A percentile compares a stretch with the other conserved stretches of the same genome.
Conservation (phyloP, 2,113 vertebrate species). For the Lichenostomus cassidix region DNA sequence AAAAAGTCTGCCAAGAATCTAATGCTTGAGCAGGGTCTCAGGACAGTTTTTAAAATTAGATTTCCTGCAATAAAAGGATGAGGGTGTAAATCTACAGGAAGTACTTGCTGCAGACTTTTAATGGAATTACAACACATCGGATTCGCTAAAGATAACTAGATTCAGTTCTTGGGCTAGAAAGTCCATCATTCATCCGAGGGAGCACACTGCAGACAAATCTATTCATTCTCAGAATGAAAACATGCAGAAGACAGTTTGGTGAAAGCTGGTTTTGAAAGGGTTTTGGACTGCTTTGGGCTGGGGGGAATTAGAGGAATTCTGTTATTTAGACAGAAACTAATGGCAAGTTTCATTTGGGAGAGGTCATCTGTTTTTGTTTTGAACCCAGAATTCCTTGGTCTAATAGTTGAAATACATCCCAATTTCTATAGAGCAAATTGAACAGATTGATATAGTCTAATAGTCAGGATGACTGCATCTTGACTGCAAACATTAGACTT, state of each 20-base stretch:
- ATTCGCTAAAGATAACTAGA: background rate
- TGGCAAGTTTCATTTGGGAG: background rate
- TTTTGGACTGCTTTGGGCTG: background rate
- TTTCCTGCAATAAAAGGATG: background rate
- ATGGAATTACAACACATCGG: background rate
- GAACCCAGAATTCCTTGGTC: background rate
- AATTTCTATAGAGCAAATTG: background rate
- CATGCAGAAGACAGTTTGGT: background rate
- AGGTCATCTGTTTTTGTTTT: background rate
- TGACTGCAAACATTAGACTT: background rate
- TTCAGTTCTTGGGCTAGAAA: background rate
- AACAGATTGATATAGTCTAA: background rate
- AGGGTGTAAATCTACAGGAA: background rate
- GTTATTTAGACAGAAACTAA: background rate
- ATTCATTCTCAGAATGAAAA: conserved; percentile 48
- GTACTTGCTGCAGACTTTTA: background rate
- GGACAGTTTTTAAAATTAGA: conserved; percentile 15
- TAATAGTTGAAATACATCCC: background rate
- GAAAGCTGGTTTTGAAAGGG: conserved; percentile 14
- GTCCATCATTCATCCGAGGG: conserved; percentile 22
- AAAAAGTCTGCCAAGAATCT: background rate
- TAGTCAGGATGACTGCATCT: background rate
- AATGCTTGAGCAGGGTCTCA: background rate
- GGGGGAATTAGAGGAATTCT: background rate
- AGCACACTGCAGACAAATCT: conserved; percentile 54